phyloP scores from a whole-genome alignment of 2,888 invertebrate genomes.

The Phengaris alcon region DNA sequence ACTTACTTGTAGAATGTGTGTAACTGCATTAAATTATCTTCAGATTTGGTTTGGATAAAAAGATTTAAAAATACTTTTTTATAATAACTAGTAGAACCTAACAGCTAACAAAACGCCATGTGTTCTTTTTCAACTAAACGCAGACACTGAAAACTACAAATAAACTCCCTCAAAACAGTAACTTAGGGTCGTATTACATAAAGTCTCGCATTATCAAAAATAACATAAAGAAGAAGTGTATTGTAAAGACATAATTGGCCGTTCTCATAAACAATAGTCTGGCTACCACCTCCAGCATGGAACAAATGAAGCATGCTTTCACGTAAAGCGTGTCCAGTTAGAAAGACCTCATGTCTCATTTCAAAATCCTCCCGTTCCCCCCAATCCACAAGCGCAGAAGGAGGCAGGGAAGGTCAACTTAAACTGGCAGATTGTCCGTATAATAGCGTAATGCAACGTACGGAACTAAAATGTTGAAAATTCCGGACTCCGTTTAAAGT shows the following conservation, averaged over 20 bases:
- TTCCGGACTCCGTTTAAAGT: slow-evolving; percentile 54
- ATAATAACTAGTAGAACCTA: no score
- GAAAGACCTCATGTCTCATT: slow-evolving; percentile 42
- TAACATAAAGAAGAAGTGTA: slow-evolving; percentile 56
- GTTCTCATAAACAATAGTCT: slow-evolving; percentile 67
- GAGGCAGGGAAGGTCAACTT: slow-evolving; percentile 42
- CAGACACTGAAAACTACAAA: slow-evolving; percentile 9
- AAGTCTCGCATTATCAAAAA: slow-evolving; percentile 44
- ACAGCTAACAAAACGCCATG: neutral
- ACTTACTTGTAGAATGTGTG: neutral
- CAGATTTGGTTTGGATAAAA: neutral
- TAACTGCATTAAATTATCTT: neutral
- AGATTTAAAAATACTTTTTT: neutral
- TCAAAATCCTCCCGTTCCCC: slow-evolving; percentile 33
- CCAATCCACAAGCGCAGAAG: slow-evolving; percentile 29
- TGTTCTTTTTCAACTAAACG: neutral
- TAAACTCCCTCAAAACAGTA: slow-evolving; percentile 13
- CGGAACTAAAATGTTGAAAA: slow-evolving; percentile 56
- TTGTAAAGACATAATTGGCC: slow-evolving; percentile 69
- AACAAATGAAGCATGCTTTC: slow-evolving; percentile 71
- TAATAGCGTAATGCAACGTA: slow-evolving; percentile 59
- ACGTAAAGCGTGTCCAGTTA: slow-evolving; percentile 55
- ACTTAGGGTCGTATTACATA: slow-evolving; percentile 31
- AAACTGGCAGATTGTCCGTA: slow-evolving; percentile 46
- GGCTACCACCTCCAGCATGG: slow-evolving; percentile 61